These are phyloP conservation scores for Enteromius argenteus DNA, from an alignment of 2,797 vertebrate genomes.

Conservation along the genomic window DNA sequence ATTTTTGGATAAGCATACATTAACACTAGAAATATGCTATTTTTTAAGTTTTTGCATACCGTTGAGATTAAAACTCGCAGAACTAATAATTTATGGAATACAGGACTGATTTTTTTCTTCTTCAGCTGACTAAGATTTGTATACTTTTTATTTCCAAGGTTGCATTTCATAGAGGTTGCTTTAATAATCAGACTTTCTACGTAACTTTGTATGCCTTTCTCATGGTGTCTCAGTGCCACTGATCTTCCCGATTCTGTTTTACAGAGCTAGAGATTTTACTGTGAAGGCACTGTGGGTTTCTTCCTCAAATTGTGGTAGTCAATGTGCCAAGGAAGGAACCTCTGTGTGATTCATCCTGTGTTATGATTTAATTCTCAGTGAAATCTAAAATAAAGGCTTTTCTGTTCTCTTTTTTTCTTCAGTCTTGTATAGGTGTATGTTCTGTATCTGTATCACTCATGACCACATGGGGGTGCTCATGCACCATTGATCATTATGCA, in stretches of 20 bases:
- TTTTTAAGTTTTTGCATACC: slow-evolving; percentile 63
- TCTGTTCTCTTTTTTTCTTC: slow-evolving; percentile 43
- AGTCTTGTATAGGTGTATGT: slow-evolving; percentile 2
- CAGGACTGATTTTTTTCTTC: slow-evolving; percentile 45
- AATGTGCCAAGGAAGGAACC: slow-evolving; percentile 50
- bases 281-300: slow-evolving; percentile 45
- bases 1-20: slow-evolving; percentile 51
- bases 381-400: slow-evolving; percentile 60
- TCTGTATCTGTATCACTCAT: neutral
- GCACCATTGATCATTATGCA: neutral
- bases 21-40: slow-evolving; percentile 47
- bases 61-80: slow-evolving; percentile 50
- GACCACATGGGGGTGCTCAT: slow-evolving; percentile 54
- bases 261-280: slow-evolving; percentile 50
- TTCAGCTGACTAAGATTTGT: slow-evolving; percentile 53
- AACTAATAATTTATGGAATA: slow-evolving; percentile 46
- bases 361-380: slow-evolving; percentile 50
- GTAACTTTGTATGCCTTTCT: slow-evolving; percentile 58
- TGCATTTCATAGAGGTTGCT: slow-evolving; percentile 54
- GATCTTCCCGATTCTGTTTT: slow-evolving; percentile 57
- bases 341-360: slow-evolving; percentile 54
- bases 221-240: slow-evolving; percentile 54
- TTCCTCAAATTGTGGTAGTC: slow-evolving; percentile 45
- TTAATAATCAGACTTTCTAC: slow-evolving; percentile 55
- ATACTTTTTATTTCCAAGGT: slow-evolving; percentile 54